Conservation (phyloP, 2,113 vertebrate genomes). For the Talpa occidentalis region DNA sequence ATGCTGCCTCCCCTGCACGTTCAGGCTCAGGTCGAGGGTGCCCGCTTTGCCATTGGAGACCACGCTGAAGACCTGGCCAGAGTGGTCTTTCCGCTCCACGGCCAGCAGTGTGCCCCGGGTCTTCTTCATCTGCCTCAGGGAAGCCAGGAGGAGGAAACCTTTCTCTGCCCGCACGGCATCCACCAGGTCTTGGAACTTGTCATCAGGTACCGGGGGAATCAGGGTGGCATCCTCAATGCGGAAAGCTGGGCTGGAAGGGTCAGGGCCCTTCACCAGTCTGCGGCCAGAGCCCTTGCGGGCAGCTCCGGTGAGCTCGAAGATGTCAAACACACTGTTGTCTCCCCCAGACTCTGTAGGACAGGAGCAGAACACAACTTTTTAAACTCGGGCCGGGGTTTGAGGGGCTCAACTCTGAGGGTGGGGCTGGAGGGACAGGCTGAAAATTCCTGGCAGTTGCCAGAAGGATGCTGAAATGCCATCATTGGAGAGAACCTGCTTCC, state of each 20-base stretch:
- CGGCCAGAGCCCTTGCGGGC: conserved; percentile 91
- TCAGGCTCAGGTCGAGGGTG: conserved; percentile 94
- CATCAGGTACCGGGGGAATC: conserved; percentile 93
- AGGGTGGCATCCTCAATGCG: conserved; percentile 94
- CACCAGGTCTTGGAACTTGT: conserved; percentile 94
- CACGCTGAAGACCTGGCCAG: conserved; percentile 94
- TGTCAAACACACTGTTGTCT: conserved; percentile 95
- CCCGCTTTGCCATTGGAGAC: conserved; percentile 95
- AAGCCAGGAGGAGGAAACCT: conserved; percentile 95
- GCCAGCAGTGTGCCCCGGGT: conserved; percentile 92
- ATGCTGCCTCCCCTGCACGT: conserved; percentile 89
- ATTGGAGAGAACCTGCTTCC: neutral
- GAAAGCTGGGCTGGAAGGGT: conserved; percentile 95
- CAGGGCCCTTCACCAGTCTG: conserved; percentile 92
- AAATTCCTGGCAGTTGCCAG: neutral
- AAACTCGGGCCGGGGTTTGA: neutral
- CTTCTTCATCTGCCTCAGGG: conserved; percentile 94
- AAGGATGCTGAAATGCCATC: neutral
- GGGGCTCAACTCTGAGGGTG: neutral
- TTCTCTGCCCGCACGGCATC: conserved; percentile 94
- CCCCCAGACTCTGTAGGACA: conserved; percentile 88
- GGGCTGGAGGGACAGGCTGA: neutral
- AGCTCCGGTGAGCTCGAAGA: conserved; percentile 92
- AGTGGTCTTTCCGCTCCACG: conserved; percentile 92
- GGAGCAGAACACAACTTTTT: conserved; percentile 37